Conservation (phyloP, 37 sponge, comb jelly and placozoan species). For the Chondrilla cf. caribensis region DNA sequence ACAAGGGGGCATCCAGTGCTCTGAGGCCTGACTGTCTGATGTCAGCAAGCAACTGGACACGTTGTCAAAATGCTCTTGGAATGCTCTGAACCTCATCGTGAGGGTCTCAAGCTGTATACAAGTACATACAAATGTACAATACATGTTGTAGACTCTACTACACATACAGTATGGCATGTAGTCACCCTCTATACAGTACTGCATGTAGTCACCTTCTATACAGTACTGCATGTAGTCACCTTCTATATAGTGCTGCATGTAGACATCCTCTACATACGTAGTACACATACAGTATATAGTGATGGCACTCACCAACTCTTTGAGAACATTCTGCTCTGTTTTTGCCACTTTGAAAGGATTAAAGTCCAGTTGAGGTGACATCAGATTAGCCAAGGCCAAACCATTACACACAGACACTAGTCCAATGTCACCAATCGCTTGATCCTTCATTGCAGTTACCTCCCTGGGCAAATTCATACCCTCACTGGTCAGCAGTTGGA, state of each 20-base stretch:
- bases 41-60: neutral
- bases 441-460: no score
- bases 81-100: neutral
- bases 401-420: neutral
- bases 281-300: neutral
- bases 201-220: no score
- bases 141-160: no score
- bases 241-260: no score
- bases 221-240: no score
- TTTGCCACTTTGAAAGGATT: neutral
- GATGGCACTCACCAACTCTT: neutral
- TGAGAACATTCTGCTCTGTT: neutral
- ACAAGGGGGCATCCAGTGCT: slow-evolving; percentile 5
- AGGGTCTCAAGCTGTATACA: neutral
- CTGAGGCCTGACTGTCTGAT: neutral
- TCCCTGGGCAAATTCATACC: no score
- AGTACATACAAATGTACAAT: neutral
- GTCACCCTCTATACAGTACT: no score
- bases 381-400: neutral
- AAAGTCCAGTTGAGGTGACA: neutral
- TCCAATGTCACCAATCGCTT: neutral
- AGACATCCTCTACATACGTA: no score
- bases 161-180: no score
- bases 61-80: neutral
- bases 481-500: no score